These are phyloP conservation scores for Percopsis omiscomaycus DNA, from an alignment of 2,797 vertebrate species.

Conservation along the genomic window DNA sequence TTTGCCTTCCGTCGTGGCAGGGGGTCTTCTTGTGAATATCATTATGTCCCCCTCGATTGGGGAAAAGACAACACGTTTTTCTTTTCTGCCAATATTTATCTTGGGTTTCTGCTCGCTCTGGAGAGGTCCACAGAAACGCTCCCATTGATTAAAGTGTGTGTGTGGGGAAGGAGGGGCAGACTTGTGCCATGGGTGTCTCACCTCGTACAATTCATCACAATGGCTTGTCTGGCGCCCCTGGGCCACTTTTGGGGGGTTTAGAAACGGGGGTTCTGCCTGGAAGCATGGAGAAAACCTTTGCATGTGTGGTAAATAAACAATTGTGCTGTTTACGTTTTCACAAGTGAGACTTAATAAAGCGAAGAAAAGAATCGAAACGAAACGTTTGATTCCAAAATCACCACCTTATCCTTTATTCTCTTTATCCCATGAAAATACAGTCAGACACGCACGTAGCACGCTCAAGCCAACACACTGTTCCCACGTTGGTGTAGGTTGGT, in stretches of 20 bases:
- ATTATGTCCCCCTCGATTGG: constrained; percentile 71
- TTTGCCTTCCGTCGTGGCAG: constrained; percentile 69
- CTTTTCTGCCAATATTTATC: constrained; percentile 76
- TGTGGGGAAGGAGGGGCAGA: not conserved
- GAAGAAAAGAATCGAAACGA: no score
- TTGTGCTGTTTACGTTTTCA: no score
- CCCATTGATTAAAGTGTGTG: constrained; percentile 40
- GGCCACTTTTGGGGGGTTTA: not conserved
- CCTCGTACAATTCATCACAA: not conserved
- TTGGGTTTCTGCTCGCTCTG: constrained; percentile 55
- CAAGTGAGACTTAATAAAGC: not conserved
- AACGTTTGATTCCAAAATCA: no score
- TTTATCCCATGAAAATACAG: no score
- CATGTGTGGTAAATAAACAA: constrained; percentile 42
- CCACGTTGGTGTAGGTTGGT: no score
- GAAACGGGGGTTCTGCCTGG: not conserved
- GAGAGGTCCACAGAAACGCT: constrained; percentile 57
- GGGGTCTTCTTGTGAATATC: constrained; percentile 76
- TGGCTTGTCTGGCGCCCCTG: not conserved
- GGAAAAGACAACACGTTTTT: constrained; percentile 65
- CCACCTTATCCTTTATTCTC: no score
- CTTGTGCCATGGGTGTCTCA: constrained; percentile 5
- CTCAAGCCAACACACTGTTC: no score
- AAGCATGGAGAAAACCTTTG: no score
- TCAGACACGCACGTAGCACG: no score